phyloP scores from a whole-genome alignment of 53 echinoderm and acorn worm species.

The Temnopleurus reevesii region DNA sequence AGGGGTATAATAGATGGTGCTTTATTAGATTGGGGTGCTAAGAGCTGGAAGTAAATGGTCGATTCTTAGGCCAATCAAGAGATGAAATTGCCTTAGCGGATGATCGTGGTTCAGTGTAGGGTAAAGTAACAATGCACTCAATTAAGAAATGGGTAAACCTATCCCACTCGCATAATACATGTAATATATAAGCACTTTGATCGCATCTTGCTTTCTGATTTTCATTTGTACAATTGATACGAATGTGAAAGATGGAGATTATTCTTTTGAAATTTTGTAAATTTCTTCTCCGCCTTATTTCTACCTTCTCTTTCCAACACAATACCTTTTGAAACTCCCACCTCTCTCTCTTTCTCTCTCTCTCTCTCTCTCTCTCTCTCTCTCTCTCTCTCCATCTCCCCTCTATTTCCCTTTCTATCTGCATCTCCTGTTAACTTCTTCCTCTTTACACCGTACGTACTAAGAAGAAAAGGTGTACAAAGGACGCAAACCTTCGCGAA shows the following conservation, averaged over 20 bases:
- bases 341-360: not conserved
- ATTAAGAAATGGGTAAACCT: constrained; percentile 18
- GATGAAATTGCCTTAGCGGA: constrained; percentile 33
- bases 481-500: no score
- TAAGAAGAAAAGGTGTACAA: no score
- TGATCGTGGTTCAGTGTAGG: not conserved
- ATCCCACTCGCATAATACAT: not conserved
- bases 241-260: not conserved
- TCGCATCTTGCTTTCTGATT: not conserved
- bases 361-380: not conserved
- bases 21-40: constrained; percentile 34
- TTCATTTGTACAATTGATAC: not conserved
- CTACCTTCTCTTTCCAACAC: no score
- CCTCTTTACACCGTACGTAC: no score
- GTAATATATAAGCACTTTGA: no score
- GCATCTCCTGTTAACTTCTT: no score
- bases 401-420: not conserved
- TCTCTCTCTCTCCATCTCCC: not conserved
- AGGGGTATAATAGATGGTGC: not conserved
- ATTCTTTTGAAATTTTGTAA: not conserved
- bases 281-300: not conserved
- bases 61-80: constrained; percentile 43
- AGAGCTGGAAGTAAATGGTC: constrained; percentile 10
- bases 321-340: not conserved
- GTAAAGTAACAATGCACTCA: not conserved